Evolutionary conservation across 2,888 invertebrate species (phyloP), one percentile per base, ranked within the genome.

Genomic region (Ennomos fuscantarius): DNA sequence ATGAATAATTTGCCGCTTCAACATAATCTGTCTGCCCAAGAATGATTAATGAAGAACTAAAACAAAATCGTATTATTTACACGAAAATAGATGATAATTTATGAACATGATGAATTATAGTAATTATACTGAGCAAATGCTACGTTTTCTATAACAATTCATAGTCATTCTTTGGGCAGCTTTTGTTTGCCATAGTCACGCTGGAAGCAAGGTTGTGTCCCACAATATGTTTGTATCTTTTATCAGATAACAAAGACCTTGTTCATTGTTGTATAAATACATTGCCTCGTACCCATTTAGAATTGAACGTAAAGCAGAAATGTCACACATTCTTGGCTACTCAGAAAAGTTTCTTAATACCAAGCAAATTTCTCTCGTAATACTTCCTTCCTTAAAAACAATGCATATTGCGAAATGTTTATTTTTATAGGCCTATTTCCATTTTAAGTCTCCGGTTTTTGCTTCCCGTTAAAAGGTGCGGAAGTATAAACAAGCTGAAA

Each of bases 161-260:
- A 32, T 35, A 33, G 43, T 43, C 42, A 32, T 39, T 46, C 39
- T 9, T 31, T 43, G 39, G 47, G 43, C 45, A 13, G 43, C 34
- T 49, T 55, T 55, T 55, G 49, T 55, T 48, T 44, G 39, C 44
- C 55, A 15, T 34, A 39, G 48, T 49, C 49, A 49, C 34, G 41
- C 39, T 41, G 43, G 33, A 24, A 39, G 43, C 24, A 35, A 44
- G 33, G 15, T 39, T 37, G 24, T 24, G 24, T 24, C 24, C 24
- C 24, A 24, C 24, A 24, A 24, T 24, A 24, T 44, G 52, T 45
- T 34, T 40, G 48, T 15, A 40, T n/a, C 41, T 43, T 33, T 39
- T 44, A 49, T 55, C 6, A 44, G 15, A 43, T 45, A 47, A 37
- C 47, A 43, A 46, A 44, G 15, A 46, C 12, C 24, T 47, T 43